Evolutionary conservation across 2,113 vertebrate species (phyloP), one percentile per base, ranked within the genome.

Genomic region (Castor canadensis): DNA sequence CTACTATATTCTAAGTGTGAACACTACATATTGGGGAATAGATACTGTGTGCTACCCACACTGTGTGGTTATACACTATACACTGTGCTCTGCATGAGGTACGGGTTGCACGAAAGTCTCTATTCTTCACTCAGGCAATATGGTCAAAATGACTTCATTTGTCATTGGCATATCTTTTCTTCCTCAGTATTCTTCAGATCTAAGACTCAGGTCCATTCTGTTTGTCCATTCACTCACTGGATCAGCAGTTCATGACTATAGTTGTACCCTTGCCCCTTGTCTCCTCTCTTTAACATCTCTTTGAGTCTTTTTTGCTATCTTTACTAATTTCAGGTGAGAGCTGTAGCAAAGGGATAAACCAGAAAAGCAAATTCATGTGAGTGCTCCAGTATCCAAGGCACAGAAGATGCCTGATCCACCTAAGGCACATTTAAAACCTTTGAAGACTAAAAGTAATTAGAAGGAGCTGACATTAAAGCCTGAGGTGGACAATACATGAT

Each of bases 301-400:
- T 84, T 45, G 7, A 30, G 11, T 89, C 54, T 1, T 54, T 82
- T n/a, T 62, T 49, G 12, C 40, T 82, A 62, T 35, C 1, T 87
- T 1, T 26, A 20, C 17, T 58, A 17, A 20, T 84, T 87, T 94
- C n/a, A 58, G 0, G 11, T 71, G 75, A 85, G 67, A 71, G 12
- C 83, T 43, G 24, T 6, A 62, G 5, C 28, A 85, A 94, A 92
- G 15, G 6, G 1, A 22, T 75, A 75, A 87, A 87, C 75, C 1
- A 80, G 13, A 80, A 80, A 83, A 80, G 17, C 6, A 94, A 84
- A 49, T 45, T 62, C 71, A 35, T 60, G 13, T 84, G 28, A 83
- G 26, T 73, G 22, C 2, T 56, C 26, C 35, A 73, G 9, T 67
- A 69, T 69, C 19, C 32, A 82, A 49, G 26, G 9, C 6, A 2